A percentile compares a stretch with the other conserved stretches of the same genome.
phyloP scores from a whole-genome alignment of 1,140 invertebrate species.

The Sarcophaga peregrina region DNA sequence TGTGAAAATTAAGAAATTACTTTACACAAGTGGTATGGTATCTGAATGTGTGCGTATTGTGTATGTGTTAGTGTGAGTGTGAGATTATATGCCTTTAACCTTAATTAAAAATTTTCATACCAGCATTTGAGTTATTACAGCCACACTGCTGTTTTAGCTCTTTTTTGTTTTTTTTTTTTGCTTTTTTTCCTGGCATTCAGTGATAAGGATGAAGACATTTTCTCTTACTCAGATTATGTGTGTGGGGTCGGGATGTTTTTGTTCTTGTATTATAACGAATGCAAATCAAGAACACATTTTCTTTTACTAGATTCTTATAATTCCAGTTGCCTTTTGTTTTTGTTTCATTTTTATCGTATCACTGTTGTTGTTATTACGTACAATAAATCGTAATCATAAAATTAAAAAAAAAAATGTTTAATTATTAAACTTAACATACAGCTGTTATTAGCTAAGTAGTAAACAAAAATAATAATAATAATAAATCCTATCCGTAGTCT shows the following conservation, averaged over 20 bases:
- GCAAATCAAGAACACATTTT: constrained; percentile 19
- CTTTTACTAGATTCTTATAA: not conserved
- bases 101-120: constrained; percentile 36
- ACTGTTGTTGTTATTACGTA: constrained; percentile 5
- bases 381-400: constrained; percentile 20
- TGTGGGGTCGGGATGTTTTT: not conserved
- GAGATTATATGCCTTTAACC: constrained; percentile 4
- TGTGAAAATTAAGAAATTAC: not conserved
- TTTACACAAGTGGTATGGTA: not conserved
- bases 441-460: no score
- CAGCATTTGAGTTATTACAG: constrained; percentile 36
- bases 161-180: not conserved
- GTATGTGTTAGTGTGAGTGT: not conserved
- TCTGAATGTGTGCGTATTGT: not conserved
- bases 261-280: not conserved
- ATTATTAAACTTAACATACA: constrained; percentile 17
- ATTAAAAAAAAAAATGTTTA: constrained; percentile 19
- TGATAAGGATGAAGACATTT: not conserved
- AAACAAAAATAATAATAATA: no score
- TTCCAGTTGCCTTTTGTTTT: no score
- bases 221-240: not conserved
- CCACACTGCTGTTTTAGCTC: constrained; percentile 26
- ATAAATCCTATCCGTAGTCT: no score
- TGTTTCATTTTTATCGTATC: not conserved
- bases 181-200: not conserved